Percentiles rank a stretch among this genome's conserved stretches.
Evolutionary conservation across 2,113 vertebrate species (phyloP).

Genomic region (Corydoras maculifer): DNA sequence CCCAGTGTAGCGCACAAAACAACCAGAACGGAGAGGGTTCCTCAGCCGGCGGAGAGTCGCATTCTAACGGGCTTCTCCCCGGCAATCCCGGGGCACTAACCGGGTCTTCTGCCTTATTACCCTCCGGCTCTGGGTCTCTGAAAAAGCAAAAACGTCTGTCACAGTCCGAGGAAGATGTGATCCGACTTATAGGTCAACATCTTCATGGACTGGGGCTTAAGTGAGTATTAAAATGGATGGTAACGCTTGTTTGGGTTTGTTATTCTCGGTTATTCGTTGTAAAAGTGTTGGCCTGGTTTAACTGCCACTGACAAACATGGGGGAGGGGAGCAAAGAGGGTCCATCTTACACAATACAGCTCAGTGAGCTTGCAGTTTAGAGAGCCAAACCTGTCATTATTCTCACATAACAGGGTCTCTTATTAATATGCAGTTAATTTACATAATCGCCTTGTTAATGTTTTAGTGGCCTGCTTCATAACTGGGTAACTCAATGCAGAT

Average conservation of each 20-base stretch:
- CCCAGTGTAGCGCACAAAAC: constrained; percentile 78
- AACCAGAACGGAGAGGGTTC: constrained; percentile 91
- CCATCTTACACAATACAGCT: no score
- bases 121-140: constrained; percentile 70
- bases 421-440: no score
- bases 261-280: not conserved
- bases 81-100: constrained; percentile 66
- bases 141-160: constrained; percentile 95
- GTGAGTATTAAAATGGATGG: constrained; percentile 69
- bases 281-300: not conserved
- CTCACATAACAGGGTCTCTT: no score
- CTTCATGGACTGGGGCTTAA: constrained; percentile 93
- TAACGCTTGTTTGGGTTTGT: not conserved
- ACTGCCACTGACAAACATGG: constrained; percentile 48
- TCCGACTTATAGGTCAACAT: constrained; percentile 96
- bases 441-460: no score
- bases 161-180: constrained; percentile 95
- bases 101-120: constrained; percentile 54
- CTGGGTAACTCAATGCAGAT: no score
- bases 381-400: no score
- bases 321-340: no score
- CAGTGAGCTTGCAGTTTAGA: no score
- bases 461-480: no score
- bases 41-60: constrained; percentile 66
- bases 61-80: constrained; percentile 84